Evolutionary conservation across 2,113 vertebrate genomes (phyloP).

Genomic region (Athene cunicularia): DNA sequence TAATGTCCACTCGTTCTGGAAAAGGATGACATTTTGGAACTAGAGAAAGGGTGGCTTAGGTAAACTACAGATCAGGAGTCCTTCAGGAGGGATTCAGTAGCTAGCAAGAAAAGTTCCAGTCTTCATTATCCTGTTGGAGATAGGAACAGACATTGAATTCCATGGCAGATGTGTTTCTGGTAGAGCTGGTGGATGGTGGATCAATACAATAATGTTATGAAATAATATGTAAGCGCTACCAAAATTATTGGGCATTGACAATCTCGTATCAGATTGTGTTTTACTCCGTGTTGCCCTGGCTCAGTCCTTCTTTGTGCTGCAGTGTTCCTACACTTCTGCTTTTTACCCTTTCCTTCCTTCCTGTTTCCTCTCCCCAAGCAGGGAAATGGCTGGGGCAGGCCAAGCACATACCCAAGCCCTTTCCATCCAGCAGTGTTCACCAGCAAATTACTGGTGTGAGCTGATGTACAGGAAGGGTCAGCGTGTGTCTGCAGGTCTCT

Average conservation of each 20-base stretch:
- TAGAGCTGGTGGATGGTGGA: background rate
- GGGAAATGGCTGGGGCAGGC: background rate
- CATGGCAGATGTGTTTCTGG: background rate
- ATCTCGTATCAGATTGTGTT: background rate
- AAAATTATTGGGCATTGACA: background rate
- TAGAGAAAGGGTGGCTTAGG: background rate
- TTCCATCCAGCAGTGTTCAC: background rate
- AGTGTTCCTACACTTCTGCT: background rate
- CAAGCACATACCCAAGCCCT: accelerated
- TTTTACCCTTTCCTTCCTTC: background rate
- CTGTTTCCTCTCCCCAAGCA: background rate
- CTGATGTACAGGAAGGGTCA: background rate
- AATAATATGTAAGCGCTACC: background rate
- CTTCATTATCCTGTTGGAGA: background rate
- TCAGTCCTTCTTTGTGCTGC: background rate
- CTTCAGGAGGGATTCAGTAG: background rate
- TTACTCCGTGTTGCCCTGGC: background rate
- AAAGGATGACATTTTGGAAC: background rate
- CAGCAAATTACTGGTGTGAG: background rate
- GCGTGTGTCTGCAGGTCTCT: background rate
- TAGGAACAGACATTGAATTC: background rate
- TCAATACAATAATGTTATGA: background rate
- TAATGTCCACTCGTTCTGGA: background rate
- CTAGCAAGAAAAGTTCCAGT: background rate
- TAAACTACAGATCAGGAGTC: background rate